Percentiles rank a stretch among this genome's conserved stretches.
Conservation (phyloP, 1,140 invertebrate species). For the Trachelipus rathkii region DNA sequence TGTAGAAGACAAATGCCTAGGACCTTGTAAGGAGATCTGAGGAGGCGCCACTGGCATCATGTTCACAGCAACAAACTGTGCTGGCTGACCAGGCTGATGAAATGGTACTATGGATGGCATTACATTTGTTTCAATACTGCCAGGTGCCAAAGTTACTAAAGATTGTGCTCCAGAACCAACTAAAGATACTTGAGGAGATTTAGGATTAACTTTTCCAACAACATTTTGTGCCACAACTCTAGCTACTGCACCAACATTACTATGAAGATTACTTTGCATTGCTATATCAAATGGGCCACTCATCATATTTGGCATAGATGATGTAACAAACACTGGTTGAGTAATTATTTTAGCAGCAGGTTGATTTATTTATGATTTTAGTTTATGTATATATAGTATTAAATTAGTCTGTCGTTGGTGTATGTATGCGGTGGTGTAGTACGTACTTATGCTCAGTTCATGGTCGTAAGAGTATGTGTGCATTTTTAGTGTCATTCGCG, state of each 20-base stretch:
- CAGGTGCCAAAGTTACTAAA: constrained; percentile 45
- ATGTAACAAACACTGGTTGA: constrained; percentile 38
- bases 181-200: constrained; percentile 27
- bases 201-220: constrained; percentile 33
- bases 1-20: constrained; percentile 6
- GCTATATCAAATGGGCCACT: constrained; percentile 24
- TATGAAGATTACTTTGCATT: constrained; percentile 25
- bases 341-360: constrained; percentile 34
- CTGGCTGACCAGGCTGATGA: constrained; percentile 27
- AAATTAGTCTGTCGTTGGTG: no score
- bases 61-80: constrained; percentile 36
- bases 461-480: no score
- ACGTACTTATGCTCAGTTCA: no score
- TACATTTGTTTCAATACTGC: constrained; percentile 36
- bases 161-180: constrained; percentile 44
- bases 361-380: no score
- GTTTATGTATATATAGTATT: no score
- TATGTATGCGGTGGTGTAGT: no score
- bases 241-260: constrained; percentile 28
- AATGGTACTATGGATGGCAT: constrained; percentile 31
- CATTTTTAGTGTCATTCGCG: no score
- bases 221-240: constrained; percentile 30
- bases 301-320: constrained; percentile 30
- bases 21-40: constrained; percentile 23
- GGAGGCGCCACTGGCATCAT: constrained; percentile 31